Conservation (phyloP, 2,797 vertebrate genomes). For the Avahi laniger region DNA sequence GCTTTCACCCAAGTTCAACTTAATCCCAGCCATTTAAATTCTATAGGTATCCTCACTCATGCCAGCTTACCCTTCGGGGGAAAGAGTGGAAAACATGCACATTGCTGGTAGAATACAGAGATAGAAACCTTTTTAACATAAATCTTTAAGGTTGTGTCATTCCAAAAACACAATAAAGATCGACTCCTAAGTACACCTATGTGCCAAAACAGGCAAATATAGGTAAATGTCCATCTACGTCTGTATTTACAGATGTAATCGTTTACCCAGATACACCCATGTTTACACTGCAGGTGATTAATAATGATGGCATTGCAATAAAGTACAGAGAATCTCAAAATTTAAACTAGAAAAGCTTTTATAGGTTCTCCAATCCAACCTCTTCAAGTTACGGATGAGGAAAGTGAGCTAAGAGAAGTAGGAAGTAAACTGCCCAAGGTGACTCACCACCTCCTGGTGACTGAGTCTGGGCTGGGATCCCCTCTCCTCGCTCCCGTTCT, state of each 20-base stretch:
- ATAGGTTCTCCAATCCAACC: neutral
- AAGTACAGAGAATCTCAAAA: neutral
- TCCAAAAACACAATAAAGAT: neutral
- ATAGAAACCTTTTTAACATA: neutral
- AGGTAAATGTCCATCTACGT: neutral
- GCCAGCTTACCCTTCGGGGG: neutral
- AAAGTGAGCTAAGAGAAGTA: neutral
- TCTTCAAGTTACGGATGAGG: neutral
- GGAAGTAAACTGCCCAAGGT: neutral
- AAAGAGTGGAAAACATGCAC: neutral
- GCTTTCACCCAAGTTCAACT: neutral
- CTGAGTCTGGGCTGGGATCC: neutral
- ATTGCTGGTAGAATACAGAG: neutral
- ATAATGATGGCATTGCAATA: too few relatives aligned
- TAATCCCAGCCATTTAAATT: conserved; percentile 14
- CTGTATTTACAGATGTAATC: neutral
- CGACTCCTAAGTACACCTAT: neutral
- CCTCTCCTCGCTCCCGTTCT: neutral
- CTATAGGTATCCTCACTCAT: neutral
- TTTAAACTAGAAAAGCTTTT: neutral
- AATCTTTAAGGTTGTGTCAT: neutral
- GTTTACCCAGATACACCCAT: neutral
- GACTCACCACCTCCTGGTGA: neutral
- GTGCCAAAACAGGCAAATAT: neutral
- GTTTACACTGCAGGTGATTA: neutral